Evolutionary conservation across 1,140 invertebrate species (phyloP).

Genomic region (Bursaphelenchus mucronatus): DNA sequence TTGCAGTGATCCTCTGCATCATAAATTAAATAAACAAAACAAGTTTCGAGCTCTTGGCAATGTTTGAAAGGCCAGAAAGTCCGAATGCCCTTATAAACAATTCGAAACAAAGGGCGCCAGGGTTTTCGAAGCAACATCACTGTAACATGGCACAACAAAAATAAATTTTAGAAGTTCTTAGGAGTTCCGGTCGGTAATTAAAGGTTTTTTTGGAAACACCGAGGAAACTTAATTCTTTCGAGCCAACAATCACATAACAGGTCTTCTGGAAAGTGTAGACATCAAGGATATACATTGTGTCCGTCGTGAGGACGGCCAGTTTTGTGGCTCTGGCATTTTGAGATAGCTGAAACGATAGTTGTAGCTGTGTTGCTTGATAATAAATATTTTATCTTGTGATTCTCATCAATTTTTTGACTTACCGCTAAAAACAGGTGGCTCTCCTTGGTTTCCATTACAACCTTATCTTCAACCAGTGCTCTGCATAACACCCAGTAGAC

Average conservation of each 20-base stretch:
- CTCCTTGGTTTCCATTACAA: constrained; percentile 3
- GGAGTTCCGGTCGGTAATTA: too few species aligned
- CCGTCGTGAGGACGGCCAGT: constrained; percentile 3
- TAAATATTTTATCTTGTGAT: neutral
- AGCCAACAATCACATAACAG: constrained; percentile 13
- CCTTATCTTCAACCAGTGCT: neutral
- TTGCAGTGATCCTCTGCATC: neutral
- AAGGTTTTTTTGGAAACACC: too few species aligned
- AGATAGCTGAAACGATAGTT: constrained; percentile 5
- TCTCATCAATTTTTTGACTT: neutral
- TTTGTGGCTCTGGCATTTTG: neutral
- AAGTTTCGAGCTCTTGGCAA: neutral
- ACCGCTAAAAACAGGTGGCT: too few species aligned
- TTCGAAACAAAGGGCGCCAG: too few species aligned
- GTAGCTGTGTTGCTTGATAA: neutral
- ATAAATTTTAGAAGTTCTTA: too few species aligned
- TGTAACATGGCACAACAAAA: too few species aligned
- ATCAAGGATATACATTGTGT: constrained; percentile 11
- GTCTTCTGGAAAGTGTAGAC: neutral
- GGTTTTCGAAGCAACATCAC: too few species aligned
- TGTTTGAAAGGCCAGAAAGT: too few species aligned
- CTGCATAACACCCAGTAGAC: neutral
- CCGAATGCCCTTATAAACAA: too few species aligned
- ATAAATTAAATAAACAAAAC: constrained; percentile 26
- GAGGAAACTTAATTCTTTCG: constrained; percentile 6